Evolutionary conservation across 2,888 invertebrate genomes (phyloP).

Genomic region (Leptinotarsa tumamoca): DNA sequence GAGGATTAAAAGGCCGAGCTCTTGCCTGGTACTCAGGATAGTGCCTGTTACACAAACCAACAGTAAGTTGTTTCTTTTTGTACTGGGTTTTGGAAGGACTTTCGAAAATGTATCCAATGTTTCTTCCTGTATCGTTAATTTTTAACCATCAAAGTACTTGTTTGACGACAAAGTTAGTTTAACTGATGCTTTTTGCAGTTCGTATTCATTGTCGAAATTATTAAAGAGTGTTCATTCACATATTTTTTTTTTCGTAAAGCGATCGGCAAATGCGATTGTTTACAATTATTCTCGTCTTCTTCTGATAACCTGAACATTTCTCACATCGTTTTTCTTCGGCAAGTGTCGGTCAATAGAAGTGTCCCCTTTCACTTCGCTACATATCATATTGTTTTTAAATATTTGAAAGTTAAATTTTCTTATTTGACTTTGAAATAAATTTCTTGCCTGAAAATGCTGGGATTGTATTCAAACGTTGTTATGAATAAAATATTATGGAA

Average conservation of each 20-base stretch:
- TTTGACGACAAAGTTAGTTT: too few relatives aligned
- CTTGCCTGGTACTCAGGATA: slow-evolving; percentile 74
- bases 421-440: slow-evolving; percentile 41
- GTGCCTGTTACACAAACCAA: slow-evolving; percentile 67
- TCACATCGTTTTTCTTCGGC: slow-evolving; percentile 22
- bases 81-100: not conserved
- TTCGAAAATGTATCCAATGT: not conserved
- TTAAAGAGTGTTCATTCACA: not conserved
- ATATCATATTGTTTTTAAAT: slow-evolving; percentile 39
- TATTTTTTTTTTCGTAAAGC: not conserved
- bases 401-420: slow-evolving; percentile 45
- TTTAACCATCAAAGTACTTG: too few relatives aligned
- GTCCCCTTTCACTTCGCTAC: slow-evolving; percentile 17
- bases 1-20: slow-evolving; percentile 76
- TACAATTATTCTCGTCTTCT: not conserved
- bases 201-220: not conserved
- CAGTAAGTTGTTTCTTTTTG: slow-evolving; percentile 37
- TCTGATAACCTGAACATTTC: not conserved
- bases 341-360: not conserved
- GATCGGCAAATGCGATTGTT: not conserved
- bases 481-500: slow-evolving; percentile 50
- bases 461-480: slow-evolving; percentile 46
- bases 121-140: too few relatives aligned
- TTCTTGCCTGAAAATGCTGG: slow-evolving; percentile 38
- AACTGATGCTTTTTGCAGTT: not conserved